phyloP scores from a whole-genome alignment of 2,888 invertebrate species.

The Eurytoma californica region DNA sequence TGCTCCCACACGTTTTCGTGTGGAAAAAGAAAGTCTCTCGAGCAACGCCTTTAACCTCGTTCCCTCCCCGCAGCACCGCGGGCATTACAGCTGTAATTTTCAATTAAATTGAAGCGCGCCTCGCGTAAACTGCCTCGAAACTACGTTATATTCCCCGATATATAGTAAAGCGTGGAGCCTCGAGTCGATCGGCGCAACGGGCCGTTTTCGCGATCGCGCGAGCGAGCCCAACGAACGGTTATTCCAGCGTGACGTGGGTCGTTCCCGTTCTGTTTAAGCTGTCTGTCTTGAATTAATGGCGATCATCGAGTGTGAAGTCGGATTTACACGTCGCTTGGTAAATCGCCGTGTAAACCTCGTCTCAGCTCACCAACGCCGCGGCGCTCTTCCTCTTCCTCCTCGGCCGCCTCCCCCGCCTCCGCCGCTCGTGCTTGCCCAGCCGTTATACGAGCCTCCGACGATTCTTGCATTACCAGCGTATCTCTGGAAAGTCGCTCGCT shows the following conservation, averaged over 20 bases:
- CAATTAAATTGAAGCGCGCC: too few species aligned
- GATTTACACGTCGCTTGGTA: slow-evolving; percentile 62
- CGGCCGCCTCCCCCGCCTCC: slow-evolving; percentile 1
- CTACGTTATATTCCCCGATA: background rate
- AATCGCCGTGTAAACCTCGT: slow-evolving; percentile 57
- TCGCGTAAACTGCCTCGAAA: too few species aligned
- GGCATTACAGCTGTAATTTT: too few species aligned
- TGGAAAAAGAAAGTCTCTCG: too few species aligned
- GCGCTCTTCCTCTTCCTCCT: background rate
- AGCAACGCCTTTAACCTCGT: too few species aligned
- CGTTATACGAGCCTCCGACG: slow-evolving; percentile 18
- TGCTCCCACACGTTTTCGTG: too few species aligned
- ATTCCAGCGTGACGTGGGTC: slow-evolving; percentile 55
- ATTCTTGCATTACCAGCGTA: slow-evolving; percentile 20
- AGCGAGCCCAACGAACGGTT: slow-evolving; percentile 17
- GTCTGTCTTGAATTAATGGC: slow-evolving; percentile 61
- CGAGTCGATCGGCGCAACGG: background rate
- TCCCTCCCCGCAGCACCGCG: too few species aligned
- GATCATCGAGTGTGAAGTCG: slow-evolving; percentile 58
- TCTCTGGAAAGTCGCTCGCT: slow-evolving; percentile 26
- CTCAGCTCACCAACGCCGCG: slow-evolving; percentile 39
- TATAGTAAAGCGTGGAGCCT: background rate
- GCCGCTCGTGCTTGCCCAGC: slow-evolving; percentile 1
- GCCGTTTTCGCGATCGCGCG: slow-evolving; percentile 5
- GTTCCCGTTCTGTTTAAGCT: slow-evolving; percentile 59